These are phyloP conservation scores for Steromphala cineraria DNA, from an alignment of 2,888 invertebrate genomes.

Conservation along the genomic window DNA sequence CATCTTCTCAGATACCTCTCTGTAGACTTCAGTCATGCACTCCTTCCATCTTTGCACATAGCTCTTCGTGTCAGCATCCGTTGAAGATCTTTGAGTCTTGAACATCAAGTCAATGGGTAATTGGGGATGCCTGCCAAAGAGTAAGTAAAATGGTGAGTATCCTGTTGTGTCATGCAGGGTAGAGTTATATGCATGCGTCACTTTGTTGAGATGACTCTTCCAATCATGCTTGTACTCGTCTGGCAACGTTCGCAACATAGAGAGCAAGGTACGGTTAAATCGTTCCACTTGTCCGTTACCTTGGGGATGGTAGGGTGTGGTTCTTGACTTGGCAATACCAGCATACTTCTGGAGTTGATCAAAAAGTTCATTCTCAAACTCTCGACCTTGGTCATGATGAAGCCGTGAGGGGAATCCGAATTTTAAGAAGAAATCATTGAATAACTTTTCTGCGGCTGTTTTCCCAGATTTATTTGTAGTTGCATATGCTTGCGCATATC, in stretches of 20 bases:
- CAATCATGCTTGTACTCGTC: conserved; percentile 12
- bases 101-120: neutral
- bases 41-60: conserved; percentile 18
- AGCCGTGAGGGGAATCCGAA: neutral
- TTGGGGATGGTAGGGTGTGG: conserved; percentile 14
- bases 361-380: neutral
- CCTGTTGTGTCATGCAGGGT: neutral
- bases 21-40: conserved; percentile 12
- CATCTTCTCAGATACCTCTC: neutral
- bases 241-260: conserved; percentile 6
- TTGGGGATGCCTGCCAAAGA: neutral
- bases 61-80: neutral
- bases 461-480: conserved; percentile 17
- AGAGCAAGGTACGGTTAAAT: conserved; percentile 14
- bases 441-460: neutral
- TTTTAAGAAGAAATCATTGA: neutral
- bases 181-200: conserved; percentile 19
- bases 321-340: conserved; percentile 8
- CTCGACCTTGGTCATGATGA: conserved; percentile 1
- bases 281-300: conserved; percentile 20
- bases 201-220: conserved; percentile 12
- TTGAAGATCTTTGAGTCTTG: conserved; percentile 10
- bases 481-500: conserved; percentile 10
- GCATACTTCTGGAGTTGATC: neutral
- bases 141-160: conserved; percentile 14